Conservation (phyloP, 1,140 invertebrate genomes). For the Oryzaephilus surinamensis region DNA sequence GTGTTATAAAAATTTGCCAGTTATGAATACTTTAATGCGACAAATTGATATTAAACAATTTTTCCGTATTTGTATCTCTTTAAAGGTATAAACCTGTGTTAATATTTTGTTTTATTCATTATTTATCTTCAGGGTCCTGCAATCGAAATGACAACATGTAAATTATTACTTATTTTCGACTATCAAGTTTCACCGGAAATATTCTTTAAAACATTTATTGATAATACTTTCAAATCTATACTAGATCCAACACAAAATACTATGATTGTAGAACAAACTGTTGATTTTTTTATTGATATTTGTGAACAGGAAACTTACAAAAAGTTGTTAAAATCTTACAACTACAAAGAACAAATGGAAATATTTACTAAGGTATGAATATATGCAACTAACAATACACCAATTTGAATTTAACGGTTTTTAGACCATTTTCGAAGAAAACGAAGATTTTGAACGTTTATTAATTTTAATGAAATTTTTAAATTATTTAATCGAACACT, state of each 20-base stretch:
- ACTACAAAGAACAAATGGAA: slow-evolving; percentile 16
- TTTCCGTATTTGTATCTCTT: slow-evolving; percentile 43
- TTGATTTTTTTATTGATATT: slow-evolving; percentile 47
- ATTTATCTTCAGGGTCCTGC: slow-evolving; percentile 27
- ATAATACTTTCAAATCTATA: slow-evolving; percentile 40
- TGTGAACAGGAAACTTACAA: slow-evolving; percentile 16
- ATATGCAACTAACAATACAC: neutral
- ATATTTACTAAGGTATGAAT: slow-evolving; percentile 16
- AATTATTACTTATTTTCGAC: slow-evolving; percentile 46
- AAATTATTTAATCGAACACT: slow-evolving; percentile 38
- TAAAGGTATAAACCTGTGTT: slow-evolving; percentile 38
- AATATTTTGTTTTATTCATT: slow-evolving; percentile 5
- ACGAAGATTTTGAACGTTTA: slow-evolving; percentile 37
- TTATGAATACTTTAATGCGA: slow-evolving; percentile 52
- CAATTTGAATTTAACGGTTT: neutral
- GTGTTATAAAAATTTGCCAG: slow-evolving; percentile 57
- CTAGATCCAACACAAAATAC: slow-evolving; percentile 37
- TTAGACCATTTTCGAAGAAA: slow-evolving; percentile 3
- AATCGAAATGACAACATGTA: slow-evolving; percentile 41
- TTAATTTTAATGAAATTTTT: slow-evolving; percentile 43
- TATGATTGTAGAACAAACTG: slow-evolving; percentile 40
- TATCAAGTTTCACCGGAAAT: slow-evolving; percentile 40
- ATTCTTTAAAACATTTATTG: slow-evolving; percentile 41
- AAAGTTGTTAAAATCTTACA: slow-evolving; percentile 10
- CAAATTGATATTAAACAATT: slow-evolving; percentile 53